Base-by-base conservation (phyloP, 30 jellyfish, hydroid and myxozoan genomes). In the Catostylus mosaicus region DNA sequence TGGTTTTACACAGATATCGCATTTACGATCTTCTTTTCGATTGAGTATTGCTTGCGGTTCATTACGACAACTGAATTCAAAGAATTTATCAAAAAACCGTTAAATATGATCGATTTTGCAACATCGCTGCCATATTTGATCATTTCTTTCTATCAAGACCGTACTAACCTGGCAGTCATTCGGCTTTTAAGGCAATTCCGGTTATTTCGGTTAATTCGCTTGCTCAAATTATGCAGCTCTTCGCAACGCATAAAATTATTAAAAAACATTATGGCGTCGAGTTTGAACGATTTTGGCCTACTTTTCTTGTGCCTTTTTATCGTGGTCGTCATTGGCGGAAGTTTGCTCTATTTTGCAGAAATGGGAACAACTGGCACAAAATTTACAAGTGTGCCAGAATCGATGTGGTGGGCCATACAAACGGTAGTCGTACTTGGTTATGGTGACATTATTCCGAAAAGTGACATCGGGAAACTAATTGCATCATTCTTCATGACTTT, bases 351-450 rank as follows among this genome's bases (percentile, higher is more conserved):
- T 64, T 63, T 89, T 35, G 83, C 83, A 8, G 97, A 89, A 54
- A 37, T 52, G 51, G 90, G 77, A 1, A 51, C 72, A 2, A 32
- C 62, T 0, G 89, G 71, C 35, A 60, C 93, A 48, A 36, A 47
- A 50, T 89, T 89, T 73, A 79, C 87, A 5, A 89, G 97, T 67
- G 86, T 89, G 74, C 97, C 97, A 45, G 89, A 67, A 38, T 89
- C 94, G 29, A 68, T 77, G 69, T 89, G 97, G 97, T 89, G 97
- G 97, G 97, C 94, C 12, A 38, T 80, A 23, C 97, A 89, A 52
- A 89, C 97, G 1, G 91, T 89, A 23, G 97, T 89, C 23, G 97
- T 89, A 3, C 90, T 89, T 29, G 97, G 97, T 7, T 89, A 81
- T 40, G 97, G 97, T 19, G 97, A 89, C 67, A 80, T 89, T 2